Conservation (phyloP, 2,797 vertebrate species). For the Amblyopsis hoosieri region DNA sequence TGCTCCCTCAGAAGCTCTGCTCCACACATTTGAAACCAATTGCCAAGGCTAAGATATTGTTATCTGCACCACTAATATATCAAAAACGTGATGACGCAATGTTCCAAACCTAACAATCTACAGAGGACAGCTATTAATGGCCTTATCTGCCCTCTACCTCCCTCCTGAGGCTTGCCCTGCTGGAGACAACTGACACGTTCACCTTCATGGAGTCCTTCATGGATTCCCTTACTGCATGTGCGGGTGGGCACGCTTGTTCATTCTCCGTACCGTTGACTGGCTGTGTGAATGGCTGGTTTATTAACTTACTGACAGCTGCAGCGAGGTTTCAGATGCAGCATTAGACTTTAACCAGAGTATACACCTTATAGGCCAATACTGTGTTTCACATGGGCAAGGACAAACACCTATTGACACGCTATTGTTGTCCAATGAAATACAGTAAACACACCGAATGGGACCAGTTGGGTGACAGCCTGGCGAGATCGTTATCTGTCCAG, state of each 20-base stretch:
- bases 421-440: no score
- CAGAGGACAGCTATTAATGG: constrained; percentile 18
- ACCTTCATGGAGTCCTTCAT: constrained; percentile 47
- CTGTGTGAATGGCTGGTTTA: not conserved
- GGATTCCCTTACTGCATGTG: constrained; percentile 56
- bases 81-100: not conserved
- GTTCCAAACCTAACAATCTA: not conserved
- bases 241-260: constrained; percentile 35
- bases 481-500: no score
- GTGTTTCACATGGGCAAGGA: no score
- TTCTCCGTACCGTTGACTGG: constrained; percentile 20
- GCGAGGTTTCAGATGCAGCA: not conserved
- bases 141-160: constrained; percentile 9
- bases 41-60: no score
- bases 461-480: no score
- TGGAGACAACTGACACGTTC: constrained; percentile 37
- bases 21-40: no score
- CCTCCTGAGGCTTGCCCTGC: constrained; percentile 17
- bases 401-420: no score
- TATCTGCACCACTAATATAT: no score
- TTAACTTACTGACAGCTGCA: not conserved
- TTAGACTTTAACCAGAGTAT: not conserved
- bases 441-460: no score
- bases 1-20: no score
- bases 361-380: no score